Evolutionary conservation across 2,888 invertebrate genomes (phyloP).

Genomic region (Onthophagus sagittarius): DNA sequence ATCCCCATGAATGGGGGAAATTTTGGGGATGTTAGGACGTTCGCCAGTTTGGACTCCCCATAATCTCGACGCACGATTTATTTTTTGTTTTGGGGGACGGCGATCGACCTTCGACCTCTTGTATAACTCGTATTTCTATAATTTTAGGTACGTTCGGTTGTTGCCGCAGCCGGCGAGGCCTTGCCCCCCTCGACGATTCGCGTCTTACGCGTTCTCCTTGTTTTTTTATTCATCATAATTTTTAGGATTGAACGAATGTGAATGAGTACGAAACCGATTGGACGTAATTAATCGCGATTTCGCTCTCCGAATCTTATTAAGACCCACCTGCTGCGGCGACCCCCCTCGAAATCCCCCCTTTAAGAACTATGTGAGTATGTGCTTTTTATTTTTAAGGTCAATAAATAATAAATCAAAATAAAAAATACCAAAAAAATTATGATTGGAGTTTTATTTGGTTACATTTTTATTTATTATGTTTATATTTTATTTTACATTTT

Average conservation of each 20-base stretch:
- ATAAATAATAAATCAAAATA: conserved; percentile 22
- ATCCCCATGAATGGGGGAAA: neutral
- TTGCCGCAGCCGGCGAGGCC: neutral
- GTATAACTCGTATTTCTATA: neutral
- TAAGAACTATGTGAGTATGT: conserved; percentile 28
- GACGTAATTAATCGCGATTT: neutral
- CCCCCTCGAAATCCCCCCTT: conserved; percentile 20
- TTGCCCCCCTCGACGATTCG: no score
- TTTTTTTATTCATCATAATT: neutral
- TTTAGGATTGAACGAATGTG: neutral
- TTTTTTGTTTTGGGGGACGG: no score
- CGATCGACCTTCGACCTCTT: neutral
- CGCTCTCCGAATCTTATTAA: neutral
- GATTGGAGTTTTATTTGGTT: conserved; percentile 10
- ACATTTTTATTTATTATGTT: no score
- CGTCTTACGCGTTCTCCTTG: neutral
- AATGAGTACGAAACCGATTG: neutral
- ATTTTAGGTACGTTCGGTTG: neutral
- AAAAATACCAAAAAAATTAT: neutral
- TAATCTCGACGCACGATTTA: neutral
- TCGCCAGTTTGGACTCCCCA: neutral
- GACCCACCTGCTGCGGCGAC: conserved; percentile 21
- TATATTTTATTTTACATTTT: neutral
- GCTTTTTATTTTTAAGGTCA: conserved; percentile 31
- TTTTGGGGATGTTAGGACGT: neutral